A percentile compares a stretch with the other conserved stretches of the same genome.
Conservation (phyloP, 2,797 vertebrate species). For the Smutsia gigantea region DNA sequence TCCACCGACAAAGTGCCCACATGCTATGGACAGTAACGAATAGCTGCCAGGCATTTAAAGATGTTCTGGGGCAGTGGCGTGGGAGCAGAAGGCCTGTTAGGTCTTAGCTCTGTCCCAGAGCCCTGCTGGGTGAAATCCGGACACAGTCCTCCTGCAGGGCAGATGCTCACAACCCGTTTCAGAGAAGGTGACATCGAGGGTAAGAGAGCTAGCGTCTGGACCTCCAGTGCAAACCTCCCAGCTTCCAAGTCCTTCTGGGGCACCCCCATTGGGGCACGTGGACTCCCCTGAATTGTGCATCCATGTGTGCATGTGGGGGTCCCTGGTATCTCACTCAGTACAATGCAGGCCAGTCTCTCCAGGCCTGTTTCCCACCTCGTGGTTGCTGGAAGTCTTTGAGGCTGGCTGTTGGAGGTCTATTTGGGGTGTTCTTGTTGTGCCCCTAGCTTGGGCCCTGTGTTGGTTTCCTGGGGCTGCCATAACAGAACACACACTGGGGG, state of each 20-base stretch:
- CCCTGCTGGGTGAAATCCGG: neutral
- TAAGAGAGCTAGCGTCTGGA: neutral
- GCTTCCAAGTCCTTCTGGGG: neutral
- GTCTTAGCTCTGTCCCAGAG: neutral
- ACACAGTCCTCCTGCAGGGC: rapidly evolving
- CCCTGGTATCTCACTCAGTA: neutral
- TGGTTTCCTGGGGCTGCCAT: rapidly evolving
- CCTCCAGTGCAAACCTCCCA: neutral
- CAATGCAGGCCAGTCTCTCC: neutral
- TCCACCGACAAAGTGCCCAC: neutral
- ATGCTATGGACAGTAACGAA: neutral
- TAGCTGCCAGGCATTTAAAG: neutral
- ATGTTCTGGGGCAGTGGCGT: rapidly evolving
- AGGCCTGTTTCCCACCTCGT: neutral
- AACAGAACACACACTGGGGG: neutral
- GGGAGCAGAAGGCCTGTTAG: neutral
- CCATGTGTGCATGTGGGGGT: neutral
- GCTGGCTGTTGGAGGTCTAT: neutral
- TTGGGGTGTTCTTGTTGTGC: neutral
- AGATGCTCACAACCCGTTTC: neutral
- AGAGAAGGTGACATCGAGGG: neutral
- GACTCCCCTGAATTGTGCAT: neutral
- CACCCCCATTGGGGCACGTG: neutral
- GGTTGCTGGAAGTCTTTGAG: neutral
- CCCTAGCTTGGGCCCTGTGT: neutral